Base-by-base conservation (phyloP, 1,140 invertebrate genomes). In the Macrobrachium rosenbergii region DNA sequence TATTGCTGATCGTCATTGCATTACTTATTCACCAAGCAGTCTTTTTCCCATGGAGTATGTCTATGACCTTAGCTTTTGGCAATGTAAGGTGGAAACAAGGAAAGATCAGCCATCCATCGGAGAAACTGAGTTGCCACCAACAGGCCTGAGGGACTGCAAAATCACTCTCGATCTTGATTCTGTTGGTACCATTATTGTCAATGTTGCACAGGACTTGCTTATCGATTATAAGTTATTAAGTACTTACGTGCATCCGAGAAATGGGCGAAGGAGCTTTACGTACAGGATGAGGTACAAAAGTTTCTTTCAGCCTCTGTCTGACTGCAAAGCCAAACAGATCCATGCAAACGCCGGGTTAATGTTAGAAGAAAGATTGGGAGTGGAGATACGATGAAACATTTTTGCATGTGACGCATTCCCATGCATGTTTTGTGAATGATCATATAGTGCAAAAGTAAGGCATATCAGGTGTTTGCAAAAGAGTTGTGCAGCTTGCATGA, bases 11-110 rank as follows among this genome's bases (percentile, higher is more conserved):
- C 19, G 23, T 45, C 58, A 62, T 37, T 37, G 72, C 17, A 37
- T 89, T 12, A 82, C 60, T 21, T 86, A 85, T 76, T 23, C 72
- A 19, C 78, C 82, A 23, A 37, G 28, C 5, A 89, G 80, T 59
- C n/a, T 88, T 21, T 88, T 72, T 72, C 90, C 90, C 17, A 63
- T 82, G 23, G 73, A 81, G 16, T 88, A 89, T 78, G 75, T 12
- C 16, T 89, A 90, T 81, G 85, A 90, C 28, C 81, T 90, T 17
- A 89, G 90, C 64, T 87, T 90, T 63, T 90, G 90, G 90, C 78
- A 87, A 60, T 37, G 14, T 21, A 5, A 67, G 60, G 11, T 12
- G 16, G 16, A 19, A 23, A 21, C 21, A 58, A 43, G n/a, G 5
- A 75, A 75, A 75, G 10, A 16, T 2, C 10, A 23, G 14, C 75